Base-by-base conservation (phyloP, 1,140 invertebrate genomes). In the Trialeurodes vaporariorum region DNA sequence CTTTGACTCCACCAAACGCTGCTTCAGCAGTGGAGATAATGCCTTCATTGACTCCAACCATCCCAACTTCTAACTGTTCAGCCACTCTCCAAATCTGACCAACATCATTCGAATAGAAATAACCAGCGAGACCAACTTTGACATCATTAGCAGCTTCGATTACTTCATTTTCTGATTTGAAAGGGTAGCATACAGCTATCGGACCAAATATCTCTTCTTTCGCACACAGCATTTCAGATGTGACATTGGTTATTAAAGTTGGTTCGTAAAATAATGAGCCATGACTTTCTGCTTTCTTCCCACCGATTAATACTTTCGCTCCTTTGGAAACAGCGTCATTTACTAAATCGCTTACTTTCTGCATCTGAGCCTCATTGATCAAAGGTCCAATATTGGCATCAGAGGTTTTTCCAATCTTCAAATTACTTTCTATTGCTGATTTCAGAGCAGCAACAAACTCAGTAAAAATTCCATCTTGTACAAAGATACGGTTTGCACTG, bases 1-100 rank as follows among this genome's bases (percentile, higher is more conserved):
- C 92, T 80, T 99, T 99, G 13, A 98, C 82, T 1, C 98, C 98
- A 23, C 98, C 97, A 77, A 93, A 98, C 34, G 96, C 90, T 64
- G 89, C 91, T 82, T 99, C 96, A 1, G 89, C 83, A n/a, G 86
- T 83, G 1, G 94, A 96, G 64, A 99, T 88, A 0, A 96, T 78
- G 1, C 94, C 95, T 81, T 98, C 96, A 81, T 99, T 99, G 0
- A 98, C 88, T 1, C 94, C 98, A 63, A 99, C 85, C 91, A 94
- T 93, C n/a, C 96, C 97, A 70, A 93, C 90, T 78, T 98, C 88
- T 27, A 99, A 77, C 68, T 85, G 80, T 71, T 85, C 86, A 0
- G 91, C 86, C 61, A 99, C 93, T 73, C 96, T 82, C 81, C 94
- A 94, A 60, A 96, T 87, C 79, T 99, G 97, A n/a, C 87, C 84